Percentiles rank a stretch among this genome's conserved stretches.
phyloP scores from a whole-genome alignment of 2,888 invertebrate species.

The Troglohyphantes excavatus region DNA sequence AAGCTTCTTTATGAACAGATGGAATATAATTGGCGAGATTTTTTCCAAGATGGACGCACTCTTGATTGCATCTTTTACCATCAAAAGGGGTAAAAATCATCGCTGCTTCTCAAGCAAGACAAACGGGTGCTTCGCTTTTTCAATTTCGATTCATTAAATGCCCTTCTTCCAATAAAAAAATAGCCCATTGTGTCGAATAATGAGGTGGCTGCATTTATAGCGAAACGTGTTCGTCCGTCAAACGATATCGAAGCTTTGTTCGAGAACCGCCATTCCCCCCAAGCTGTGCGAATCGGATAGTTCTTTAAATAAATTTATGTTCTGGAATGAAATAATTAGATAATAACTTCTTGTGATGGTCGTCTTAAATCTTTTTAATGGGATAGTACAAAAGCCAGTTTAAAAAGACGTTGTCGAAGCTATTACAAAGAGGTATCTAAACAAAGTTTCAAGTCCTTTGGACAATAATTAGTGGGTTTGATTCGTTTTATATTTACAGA shows the following conservation, averaged over 20 bases:
- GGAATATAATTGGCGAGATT: constrained; percentile 47
- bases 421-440: background rate
- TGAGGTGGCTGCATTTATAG: constrained; percentile 30
- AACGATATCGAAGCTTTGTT: constrained; percentile 21
- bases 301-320: constrained; percentile 39
- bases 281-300: constrained; percentile 17
- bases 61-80: constrained; percentile 49
- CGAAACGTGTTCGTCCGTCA: constrained; percentile 29
- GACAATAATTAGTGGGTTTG: constrained; percentile 2
- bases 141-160: constrained; percentile 40
- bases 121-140: constrained; percentile 45
- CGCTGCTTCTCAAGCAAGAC: background rate
- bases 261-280: background rate
- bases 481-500: background rate
- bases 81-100: constrained; percentile 41
- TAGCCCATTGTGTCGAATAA: constrained; percentile 13
- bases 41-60: constrained; percentile 39
- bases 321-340: constrained; percentile 52
- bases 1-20: background rate
- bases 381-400: background rate
- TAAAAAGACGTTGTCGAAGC: constrained; percentile 8
- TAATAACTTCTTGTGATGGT: constrained; percentile 3
- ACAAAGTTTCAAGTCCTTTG: constrained; percentile 18
- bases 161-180: constrained; percentile 28
- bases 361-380: constrained; percentile 16